Percentiles rank a stretch among this genome's conserved stretches.
phyloP scores from a whole-genome alignment of 2,797 vertebrate species.

The Sphenopsis melanotis region DNA sequence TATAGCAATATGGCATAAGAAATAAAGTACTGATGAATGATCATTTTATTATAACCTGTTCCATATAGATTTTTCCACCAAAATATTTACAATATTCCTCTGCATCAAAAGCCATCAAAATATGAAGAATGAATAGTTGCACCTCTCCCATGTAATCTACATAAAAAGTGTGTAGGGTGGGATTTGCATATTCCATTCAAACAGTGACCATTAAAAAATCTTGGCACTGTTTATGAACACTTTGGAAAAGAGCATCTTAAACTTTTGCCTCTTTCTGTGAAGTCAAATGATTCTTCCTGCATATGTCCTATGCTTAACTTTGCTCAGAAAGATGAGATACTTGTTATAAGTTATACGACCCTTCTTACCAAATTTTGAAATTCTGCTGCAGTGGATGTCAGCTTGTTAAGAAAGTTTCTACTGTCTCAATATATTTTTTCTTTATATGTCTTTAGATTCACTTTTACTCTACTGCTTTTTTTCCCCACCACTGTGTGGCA shows the following conservation, averaged over 20 bases:
- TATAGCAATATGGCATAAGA: constrained; percentile 8
- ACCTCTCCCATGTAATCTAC: not conserved
- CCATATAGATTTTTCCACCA: not conserved
- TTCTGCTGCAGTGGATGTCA: not conserved
- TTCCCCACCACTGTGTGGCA: not conserved
- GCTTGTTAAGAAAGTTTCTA: not conserved
- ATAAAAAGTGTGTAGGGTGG: not conserved
- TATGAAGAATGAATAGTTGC: not conserved
- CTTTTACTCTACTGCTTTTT: not conserved
- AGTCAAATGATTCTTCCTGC: not conserved
- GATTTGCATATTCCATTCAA: not conserved
- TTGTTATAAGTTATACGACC: not conserved
- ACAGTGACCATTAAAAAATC: not conserved
- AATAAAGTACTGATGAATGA: constrained; percentile 17
- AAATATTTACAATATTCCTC: not conserved
- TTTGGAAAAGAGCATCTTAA: not conserved
- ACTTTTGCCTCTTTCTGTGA: not conserved
- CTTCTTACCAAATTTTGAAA: not conserved
- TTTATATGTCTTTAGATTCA: not conserved
- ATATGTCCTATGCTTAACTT: not conserved
- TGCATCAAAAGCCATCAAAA: not conserved
- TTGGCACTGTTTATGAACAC: not conserved
- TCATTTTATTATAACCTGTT: constrained; percentile 29
- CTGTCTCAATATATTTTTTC: not conserved
- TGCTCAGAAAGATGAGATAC: not conserved